Evolutionary conservation across 1,140 invertebrate species (phyloP), one percentile per base, ranked within the genome.

Genomic region (Bombyx mandarina): DNA sequence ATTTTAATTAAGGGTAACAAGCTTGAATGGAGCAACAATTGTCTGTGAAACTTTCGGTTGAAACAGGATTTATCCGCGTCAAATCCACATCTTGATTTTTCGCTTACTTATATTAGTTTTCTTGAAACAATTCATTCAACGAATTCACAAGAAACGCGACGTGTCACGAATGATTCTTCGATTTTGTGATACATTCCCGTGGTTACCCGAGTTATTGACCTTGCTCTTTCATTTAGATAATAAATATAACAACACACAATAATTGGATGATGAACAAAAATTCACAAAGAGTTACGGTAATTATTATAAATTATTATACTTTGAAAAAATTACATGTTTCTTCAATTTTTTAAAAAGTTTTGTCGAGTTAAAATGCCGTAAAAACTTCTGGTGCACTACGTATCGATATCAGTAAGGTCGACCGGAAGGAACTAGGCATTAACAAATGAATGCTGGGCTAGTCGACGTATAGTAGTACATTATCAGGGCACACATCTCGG

Each of bases 41-140:
- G 75, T 77, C 70, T 65, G 67, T 73, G 62, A 69, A 78, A 63
- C 69, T 80, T 79, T 81, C 73, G 73, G 82, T 85, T 85, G n/a
- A 60, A 87, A 87, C 84, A 84, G 84, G 81, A 84, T 87, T 73
- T 77, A 82, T 77, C 79, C 71, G 80, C 71, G 64, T 64, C 52
- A 6, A 44, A 54, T 35, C 26, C 45, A 52, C 45, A 42, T 35
- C 4, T 35, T 61, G 50, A 65, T 46, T 22, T 18, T 44, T 50
- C 43, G n/a, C 12, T 56, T 47, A 56, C 50, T 43, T 43, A 7
- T 10, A 42, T 3, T 35, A 43, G 18, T 45, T 51, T 45, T n/a
- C 47, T 44, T 12, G 45, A 55, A 55, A 55, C 7, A 18, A 35
- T 35, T 35, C 26, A 35, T 35, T 35, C 26, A 18, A 7, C 22